phyloP scores from a whole-genome alignment of 2,888 invertebrate genomes.

The Cephus pygmeus region DNA sequence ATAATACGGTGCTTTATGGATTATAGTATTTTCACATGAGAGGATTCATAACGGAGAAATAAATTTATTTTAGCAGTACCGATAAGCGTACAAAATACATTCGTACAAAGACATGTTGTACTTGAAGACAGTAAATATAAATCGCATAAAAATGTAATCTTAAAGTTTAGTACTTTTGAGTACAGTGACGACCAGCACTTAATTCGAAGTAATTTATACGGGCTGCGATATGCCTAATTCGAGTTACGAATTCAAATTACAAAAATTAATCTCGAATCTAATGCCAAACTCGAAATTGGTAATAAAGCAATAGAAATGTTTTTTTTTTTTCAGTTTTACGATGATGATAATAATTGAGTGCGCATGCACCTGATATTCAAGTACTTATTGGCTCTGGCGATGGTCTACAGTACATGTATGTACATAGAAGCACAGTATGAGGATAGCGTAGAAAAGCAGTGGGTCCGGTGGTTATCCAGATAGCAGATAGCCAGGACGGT shows the following conservation, averaged over 20 bases:
- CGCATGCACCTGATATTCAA: background rate
- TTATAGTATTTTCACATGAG: background rate
- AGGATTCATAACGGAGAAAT: background rate
- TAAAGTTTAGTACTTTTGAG: background rate
- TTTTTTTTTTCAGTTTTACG: background rate
- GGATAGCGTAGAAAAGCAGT: background rate
- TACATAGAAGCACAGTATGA: background rate
- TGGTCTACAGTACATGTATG: background rate
- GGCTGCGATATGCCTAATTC: background rate
- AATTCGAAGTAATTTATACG: background rate
- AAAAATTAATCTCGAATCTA: background rate
- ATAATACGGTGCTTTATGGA: background rate
- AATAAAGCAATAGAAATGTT: background rate
- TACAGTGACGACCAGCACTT: background rate
- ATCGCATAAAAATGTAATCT: background rate
- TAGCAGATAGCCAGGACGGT: conserved; percentile 66
- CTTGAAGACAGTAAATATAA: no score
- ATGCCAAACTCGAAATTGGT: background rate
- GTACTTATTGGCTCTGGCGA: background rate
- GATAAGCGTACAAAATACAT: background rate
- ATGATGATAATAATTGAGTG: background rate
- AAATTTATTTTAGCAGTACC: background rate
- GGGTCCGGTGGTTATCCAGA: conserved; percentile 62
- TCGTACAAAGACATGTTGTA: no score
- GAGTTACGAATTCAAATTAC: background rate